These are phyloP conservation scores for Heloderma charlesbogerti DNA, from an alignment of 2,113 vertebrate genomes.

Conservation along the genomic window DNA sequence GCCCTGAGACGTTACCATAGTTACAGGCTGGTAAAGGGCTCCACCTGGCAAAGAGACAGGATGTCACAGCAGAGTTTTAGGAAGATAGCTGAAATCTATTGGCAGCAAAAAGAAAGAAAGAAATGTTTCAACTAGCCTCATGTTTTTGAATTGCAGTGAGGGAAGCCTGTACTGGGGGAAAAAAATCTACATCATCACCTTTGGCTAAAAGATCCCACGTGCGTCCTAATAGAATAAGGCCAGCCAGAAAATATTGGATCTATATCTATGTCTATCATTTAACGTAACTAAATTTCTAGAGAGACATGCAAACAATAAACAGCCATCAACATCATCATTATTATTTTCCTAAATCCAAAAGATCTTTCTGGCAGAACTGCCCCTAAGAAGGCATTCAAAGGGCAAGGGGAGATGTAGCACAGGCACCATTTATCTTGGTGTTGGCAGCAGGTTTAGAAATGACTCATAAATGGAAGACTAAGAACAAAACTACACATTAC, in stretches of 20 bases:
- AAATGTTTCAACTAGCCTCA: neutral
- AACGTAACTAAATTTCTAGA: neutral
- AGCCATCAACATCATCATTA: neutral
- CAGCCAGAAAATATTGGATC: neutral
- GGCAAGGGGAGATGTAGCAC: neutral
- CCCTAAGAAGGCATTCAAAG: neutral
- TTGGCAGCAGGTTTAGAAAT: neutral
- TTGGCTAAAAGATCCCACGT: neutral
- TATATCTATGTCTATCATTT: neutral
- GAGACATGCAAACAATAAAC: too few relatives aligned
- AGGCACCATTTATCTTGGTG: neutral
- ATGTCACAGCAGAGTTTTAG: conserved; percentile 56
- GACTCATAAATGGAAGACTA: neutral
- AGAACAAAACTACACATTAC: too few relatives aligned
- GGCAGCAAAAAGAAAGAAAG: neutral
- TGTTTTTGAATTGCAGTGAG: neutral
- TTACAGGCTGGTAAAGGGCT: conserved; percentile 97
- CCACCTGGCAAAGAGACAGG: conserved; percentile 85
- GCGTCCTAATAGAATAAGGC: neutral
- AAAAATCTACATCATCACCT: neutral
- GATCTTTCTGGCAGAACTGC: neutral
- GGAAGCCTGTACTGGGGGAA: neutral
- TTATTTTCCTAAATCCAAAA: neutral
- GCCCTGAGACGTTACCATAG: conserved; percentile 99
- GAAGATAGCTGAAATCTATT: neutral